phyloP scores from a whole-genome alignment of 30 jellyfish, hydroid and myxozoan species.

The Hydractinia symbiolongicarpus region DNA sequence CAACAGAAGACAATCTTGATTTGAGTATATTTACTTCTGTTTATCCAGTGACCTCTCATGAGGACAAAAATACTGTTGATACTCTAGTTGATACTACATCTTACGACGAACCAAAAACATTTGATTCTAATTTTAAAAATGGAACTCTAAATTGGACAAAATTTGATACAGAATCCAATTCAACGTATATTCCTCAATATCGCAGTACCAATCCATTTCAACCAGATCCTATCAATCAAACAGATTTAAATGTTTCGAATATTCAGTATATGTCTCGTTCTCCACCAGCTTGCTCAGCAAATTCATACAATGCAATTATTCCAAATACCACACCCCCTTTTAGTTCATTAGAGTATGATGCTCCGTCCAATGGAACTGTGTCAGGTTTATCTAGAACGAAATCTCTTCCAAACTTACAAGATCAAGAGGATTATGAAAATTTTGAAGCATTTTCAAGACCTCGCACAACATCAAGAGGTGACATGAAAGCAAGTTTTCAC shows the following conservation, averaged over 20 bases:
- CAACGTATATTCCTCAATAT: background rate
- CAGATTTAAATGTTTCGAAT: too few species aligned
- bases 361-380: background rate
- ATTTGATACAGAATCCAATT: background rate
- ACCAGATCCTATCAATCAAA: background rate
- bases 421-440: slow-evolving; percentile 16
- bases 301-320: too few species aligned
- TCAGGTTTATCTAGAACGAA: slow-evolving; percentile 29
- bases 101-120: background rate
- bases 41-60: background rate
- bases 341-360: background rate
- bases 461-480: background rate
- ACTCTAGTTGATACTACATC: background rate
- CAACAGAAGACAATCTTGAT: slow-evolving; percentile 38
- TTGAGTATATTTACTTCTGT: slow-evolving; percentile 32
- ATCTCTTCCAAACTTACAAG: slow-evolving; percentile 49
- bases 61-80: background rate
- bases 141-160: slow-evolving; percentile 22
- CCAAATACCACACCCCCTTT: background rate
- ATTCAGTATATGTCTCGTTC: too few species aligned
- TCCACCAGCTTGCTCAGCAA: too few species aligned
- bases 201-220: slow-evolving; percentile 5
- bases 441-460: background rate
- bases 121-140: background rate
- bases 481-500: background rate